phyloP scores from a whole-genome alignment of 2,888 invertebrate genomes.

The Polymixis flavicincta region DNA sequence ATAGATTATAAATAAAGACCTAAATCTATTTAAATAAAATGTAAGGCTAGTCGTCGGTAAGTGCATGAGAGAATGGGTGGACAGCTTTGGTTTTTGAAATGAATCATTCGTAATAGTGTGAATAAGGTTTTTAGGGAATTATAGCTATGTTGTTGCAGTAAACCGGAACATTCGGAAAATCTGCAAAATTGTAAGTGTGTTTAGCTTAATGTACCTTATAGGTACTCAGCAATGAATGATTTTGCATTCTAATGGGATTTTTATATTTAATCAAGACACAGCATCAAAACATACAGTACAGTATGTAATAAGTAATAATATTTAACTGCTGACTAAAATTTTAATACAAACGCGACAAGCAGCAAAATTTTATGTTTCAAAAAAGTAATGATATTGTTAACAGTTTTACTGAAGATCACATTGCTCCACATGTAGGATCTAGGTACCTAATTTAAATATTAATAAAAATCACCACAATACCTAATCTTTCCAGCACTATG shows the following conservation, averaged over 20 bases:
- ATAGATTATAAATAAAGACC: background rate
- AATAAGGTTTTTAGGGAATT: background rate
- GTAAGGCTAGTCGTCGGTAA: background rate
- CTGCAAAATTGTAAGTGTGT: background rate
- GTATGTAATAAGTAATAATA: no score
- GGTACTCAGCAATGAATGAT: background rate
- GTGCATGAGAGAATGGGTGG: background rate
- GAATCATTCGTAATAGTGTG: background rate
- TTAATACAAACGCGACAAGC: background rate
- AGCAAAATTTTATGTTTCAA: background rate
- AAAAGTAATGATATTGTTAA: background rate
- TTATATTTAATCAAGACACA: background rate
- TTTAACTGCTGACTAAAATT: no score
- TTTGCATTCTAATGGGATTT: background rate
- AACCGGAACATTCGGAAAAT: background rate
- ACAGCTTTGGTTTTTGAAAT: background rate
- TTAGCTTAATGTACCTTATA: background rate
- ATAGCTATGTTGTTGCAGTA: background rate
- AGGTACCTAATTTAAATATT: background rate
- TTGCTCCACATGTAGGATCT: background rate
- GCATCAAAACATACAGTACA: no score
- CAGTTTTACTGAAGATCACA: background rate
- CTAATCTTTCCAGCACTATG: background rate
- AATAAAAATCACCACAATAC: background rate
- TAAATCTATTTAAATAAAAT: background rate